Conservation (phyloP, 2,113 vertebrate species). For the Vimba vimba region DNA sequence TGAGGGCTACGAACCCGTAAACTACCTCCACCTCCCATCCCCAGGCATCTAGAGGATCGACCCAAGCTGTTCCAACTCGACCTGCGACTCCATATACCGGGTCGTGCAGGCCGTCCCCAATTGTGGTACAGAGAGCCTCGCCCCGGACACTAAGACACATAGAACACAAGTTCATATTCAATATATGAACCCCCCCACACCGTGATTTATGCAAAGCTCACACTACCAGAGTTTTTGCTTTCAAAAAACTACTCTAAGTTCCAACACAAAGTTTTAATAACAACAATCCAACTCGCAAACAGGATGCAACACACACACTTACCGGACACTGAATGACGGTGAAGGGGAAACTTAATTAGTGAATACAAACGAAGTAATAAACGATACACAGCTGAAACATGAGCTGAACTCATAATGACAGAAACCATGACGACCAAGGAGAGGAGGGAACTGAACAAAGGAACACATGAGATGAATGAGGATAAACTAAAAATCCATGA, state of each 20-base stretch:
- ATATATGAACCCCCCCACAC: neutral
- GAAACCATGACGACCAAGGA: too few species aligned
- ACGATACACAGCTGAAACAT: too few species aligned
- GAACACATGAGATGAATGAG: too few species aligned
- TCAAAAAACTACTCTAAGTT: neutral
- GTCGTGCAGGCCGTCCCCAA: constrained; percentile 79
- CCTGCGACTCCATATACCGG: constrained; percentile 86
- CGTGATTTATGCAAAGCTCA: neutral
- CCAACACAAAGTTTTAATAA: too few species aligned
- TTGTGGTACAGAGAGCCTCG: constrained; percentile 82
- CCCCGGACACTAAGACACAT: constrained; percentile 79
- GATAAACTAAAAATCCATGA: too few species aligned
- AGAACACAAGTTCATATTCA: neutral
- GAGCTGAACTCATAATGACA: too few species aligned
- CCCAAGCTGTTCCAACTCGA: constrained; percentile 95
- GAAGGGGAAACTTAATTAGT: too few species aligned
- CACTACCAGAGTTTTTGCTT: neutral
- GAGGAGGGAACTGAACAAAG: too few species aligned
- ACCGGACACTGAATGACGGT: too few species aligned
- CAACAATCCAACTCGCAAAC: too few species aligned
- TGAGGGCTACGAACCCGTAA: constrained; percentile 80
- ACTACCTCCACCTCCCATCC: constrained; percentile 70
- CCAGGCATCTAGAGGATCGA: constrained; percentile 73
- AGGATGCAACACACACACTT: too few species aligned
- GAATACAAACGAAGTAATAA: too few species aligned